These are phyloP conservation scores for Xiphias gladius DNA, from an alignment of 2,113 vertebrate species.

Conservation along the genomic window DNA sequence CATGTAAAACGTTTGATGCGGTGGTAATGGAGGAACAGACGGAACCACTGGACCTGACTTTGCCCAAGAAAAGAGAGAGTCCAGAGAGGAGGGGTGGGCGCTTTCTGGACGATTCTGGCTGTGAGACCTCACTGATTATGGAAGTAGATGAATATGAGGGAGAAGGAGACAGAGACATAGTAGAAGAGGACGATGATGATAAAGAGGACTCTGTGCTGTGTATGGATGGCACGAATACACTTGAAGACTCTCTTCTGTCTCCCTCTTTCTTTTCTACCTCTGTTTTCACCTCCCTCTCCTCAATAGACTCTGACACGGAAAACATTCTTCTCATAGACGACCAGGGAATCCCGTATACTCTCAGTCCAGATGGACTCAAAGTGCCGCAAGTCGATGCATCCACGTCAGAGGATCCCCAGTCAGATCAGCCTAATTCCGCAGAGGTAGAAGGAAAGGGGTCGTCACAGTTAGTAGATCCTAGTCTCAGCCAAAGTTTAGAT, in stretches of 20 bases:
- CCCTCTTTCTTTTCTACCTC: slow-evolving; percentile 64
- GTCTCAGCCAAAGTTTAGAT: slow-evolving; percentile 62
- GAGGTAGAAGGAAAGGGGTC: slow-evolving; percentile 40
- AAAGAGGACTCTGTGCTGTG: slow-evolving; percentile 13
- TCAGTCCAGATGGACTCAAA: slow-evolving; percentile 82
- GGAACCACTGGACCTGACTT: slow-evolving; percentile 83
- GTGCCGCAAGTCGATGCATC: slow-evolving; percentile 78
- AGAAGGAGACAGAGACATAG: slow-evolving; percentile 78
- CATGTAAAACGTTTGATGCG: slow-evolving; percentile 11
- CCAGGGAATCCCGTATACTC: slow-evolving; percentile 85
- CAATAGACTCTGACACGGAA: slow-evolving; percentile 65
- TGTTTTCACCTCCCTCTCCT: slow-evolving; percentile 53
- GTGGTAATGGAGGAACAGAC: slow-evolving; percentile 64
- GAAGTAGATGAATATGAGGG: slow-evolving; percentile 86
- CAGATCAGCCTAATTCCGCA: slow-evolving; percentile 18
- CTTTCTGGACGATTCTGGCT: slow-evolving; percentile 66
- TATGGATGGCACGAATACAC: not conserved
- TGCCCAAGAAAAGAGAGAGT: slow-evolving; percentile 76
- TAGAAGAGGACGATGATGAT: slow-evolving; percentile 77
- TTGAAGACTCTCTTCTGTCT: slow-evolving; percentile 46
- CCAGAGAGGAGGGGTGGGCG: slow-evolving; percentile 57
- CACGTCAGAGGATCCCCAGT: slow-evolving; percentile 32
- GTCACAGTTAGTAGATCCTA: not conserved
- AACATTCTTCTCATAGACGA: slow-evolving; percentile 85
- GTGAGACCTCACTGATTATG: slow-evolving; percentile 82